Base-by-base conservation (phyloP, 2,797 vertebrate genomes). In the Nyctibius grandis region DNA sequence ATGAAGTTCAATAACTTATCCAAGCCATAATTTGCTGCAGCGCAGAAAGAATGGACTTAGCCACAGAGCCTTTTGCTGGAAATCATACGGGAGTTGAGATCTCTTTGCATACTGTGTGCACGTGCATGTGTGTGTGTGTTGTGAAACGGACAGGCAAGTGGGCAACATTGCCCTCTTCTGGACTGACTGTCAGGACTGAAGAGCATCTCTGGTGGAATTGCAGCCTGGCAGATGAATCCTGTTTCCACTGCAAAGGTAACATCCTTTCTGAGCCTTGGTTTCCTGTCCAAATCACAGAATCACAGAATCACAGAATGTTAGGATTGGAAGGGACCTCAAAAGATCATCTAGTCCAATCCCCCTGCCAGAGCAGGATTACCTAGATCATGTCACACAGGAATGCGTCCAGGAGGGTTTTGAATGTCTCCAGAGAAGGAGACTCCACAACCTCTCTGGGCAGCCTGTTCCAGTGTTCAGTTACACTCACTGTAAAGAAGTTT, bases 121-220 rank as follows among this genome's bases (percentile, higher is more conserved):
- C 0, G 1, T 51, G 20, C 34, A 2, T 25, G 44, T 48, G n/a
- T 5, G 0, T 63, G 14, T 10, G 17, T 72, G 34, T 20, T n/a
- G 50, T n/a, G 63, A 75, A 63, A 44, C 0, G 0, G 6, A 44
- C 57, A 89, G 92, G 92, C 79, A 94, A 67, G 45, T 84, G 74
- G 57, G 54, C 85, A 95, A 92, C 72, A 92, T 94, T 93, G 95
- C 92, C 94, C 94, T 95, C 94, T 96, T 85, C 95, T 96, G 96
- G 96, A 51, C 36, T 75, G 45, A 82, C 65, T 63, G 61, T 48
- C 70, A 28, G 59, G 73, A n/a, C n/a, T 73, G 73, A 72, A 73
- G 50, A 81, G 38, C 44, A 36, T 45, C 60, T 38, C 12, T 45
- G 23, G 40, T n/a, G 50, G 45, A 78, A 67, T 5, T 64, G 44